These are phyloP conservation scores for Pseudorectes ferrugineus DNA, from an alignment of 2,113 vertebrate genomes.

Conservation along the genomic window DNA sequence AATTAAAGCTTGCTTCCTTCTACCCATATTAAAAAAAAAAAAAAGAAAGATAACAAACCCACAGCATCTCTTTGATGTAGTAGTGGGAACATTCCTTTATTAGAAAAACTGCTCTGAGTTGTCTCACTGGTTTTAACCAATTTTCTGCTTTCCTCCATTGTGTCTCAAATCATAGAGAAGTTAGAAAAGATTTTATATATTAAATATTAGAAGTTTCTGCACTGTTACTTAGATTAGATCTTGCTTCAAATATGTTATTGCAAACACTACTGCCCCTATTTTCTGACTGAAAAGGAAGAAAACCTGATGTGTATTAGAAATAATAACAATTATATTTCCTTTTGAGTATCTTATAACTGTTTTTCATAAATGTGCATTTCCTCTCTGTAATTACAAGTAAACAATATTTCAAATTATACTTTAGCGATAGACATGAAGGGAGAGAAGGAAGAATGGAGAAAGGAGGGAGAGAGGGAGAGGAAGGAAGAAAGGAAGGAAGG, in stretches of 20 bases:
- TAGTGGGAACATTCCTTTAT: background rate
- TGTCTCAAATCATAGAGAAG: background rate
- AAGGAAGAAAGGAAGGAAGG: too few relatives aligned
- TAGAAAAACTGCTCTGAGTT: background rate
- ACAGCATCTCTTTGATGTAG: background rate
- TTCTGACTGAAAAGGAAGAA: background rate
- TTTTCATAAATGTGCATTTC: background rate
- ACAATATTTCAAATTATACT: background rate
- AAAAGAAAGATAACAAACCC: fast-evolving
- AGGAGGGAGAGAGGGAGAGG: too few relatives aligned
- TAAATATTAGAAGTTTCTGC: background rate
- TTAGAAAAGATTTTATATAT: background rate
- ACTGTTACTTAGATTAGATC: background rate
- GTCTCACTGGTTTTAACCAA: background rate
- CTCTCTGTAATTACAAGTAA: background rate
- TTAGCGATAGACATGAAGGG: background rate
- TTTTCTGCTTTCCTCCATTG: background rate
- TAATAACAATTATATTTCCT: background rate
- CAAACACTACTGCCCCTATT: background rate
- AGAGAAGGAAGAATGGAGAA: background rate
- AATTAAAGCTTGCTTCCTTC: background rate
- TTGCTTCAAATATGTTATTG: background rate
- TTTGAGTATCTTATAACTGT: background rate
- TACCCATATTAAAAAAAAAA: background rate
- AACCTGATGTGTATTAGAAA: background rate